Evolutionary conservation across 2,888 invertebrate genomes (phyloP).

Genomic region (Lasioglossum marginatum): DNA sequence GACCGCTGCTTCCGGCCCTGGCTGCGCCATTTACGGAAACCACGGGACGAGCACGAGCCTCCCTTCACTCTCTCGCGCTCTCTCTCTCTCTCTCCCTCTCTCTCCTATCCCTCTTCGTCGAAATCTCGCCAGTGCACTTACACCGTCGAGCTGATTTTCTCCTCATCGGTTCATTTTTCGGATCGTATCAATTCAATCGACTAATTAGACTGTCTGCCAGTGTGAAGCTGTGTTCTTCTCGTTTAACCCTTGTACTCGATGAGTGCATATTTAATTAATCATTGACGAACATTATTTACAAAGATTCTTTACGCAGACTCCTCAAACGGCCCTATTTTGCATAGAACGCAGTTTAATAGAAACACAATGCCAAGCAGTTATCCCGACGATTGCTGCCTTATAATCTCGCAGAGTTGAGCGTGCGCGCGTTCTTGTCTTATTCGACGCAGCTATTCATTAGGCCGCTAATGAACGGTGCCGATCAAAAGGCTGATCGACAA

Average conservation of each 20-base stretch:
- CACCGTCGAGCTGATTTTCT: slow-evolving; percentile 32
- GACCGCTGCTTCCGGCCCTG: slow-evolving; percentile 82
- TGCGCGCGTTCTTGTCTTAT: neutral
- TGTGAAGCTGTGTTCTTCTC: neutral
- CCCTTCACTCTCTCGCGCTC: slow-evolving; percentile 49
- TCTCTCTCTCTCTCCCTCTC: slow-evolving; percentile 7
- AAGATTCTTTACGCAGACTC: neutral
- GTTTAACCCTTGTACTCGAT: neutral
- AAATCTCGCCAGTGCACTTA: slow-evolving; percentile 26
- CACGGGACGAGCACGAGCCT: slow-evolving; percentile 73
- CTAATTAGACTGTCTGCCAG: neutral
- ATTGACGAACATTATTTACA: neutral
- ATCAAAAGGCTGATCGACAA: neutral
- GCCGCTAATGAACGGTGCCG: slow-evolving; percentile 2
- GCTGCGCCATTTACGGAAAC: slow-evolving; percentile 81
- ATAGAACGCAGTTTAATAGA: neutral
- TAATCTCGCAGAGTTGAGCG: neutral
- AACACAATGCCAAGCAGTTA: neutral
- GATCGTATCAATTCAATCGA: neutral
- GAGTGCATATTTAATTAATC: neutral
- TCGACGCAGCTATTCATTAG: slow-evolving; percentile 12
- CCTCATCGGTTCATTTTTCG: neutral
- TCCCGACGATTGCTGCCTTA: neutral
- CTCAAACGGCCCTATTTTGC: neutral
- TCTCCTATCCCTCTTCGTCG: slow-evolving; percentile 18